These are phyloP conservation scores for Pristiophorus japonicus DNA, from an alignment of 2,113 vertebrate species.

Conservation along the genomic window DNA sequence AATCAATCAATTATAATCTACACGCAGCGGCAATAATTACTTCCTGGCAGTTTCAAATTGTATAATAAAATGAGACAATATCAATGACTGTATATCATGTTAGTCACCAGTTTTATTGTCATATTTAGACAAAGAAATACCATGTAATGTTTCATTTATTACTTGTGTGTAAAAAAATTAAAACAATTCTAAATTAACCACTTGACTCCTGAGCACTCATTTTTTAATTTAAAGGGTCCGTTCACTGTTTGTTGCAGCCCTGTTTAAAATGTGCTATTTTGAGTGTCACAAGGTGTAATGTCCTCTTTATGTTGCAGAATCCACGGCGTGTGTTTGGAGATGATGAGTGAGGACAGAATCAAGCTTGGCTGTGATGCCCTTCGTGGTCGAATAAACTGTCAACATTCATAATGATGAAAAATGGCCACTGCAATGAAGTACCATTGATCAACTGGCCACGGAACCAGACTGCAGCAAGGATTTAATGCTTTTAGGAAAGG, in stretches of 20 bases:
- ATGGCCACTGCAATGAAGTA: not conserved
- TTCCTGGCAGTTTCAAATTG: slow-evolving; percentile 59
- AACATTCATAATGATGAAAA: not conserved
- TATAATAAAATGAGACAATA: slow-evolving; percentile 48
- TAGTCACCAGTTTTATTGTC: slow-evolving; percentile 13
- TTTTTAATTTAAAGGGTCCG: not conserved
- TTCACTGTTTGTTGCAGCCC: not conserved
- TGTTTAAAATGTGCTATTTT: not conserved
- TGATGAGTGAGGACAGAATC: not conserved
- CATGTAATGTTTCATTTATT: not conserved
- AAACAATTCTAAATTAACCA: not conserved
- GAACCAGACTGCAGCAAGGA: not conserved
- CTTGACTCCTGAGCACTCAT: slow-evolving; percentile 15
- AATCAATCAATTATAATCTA: slow-evolving; percentile 70
- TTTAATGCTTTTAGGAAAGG: not conserved
- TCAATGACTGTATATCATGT: slow-evolving; percentile 14
- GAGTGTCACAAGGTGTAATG: not conserved
- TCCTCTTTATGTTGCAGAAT: not conserved
- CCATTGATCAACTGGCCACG: not conserved
- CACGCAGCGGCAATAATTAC: slow-evolving; percentile 60
- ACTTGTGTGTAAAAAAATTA: not conserved
- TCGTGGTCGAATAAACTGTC: not conserved
- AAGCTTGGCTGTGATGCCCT: not conserved
- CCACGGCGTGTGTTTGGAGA: not conserved
- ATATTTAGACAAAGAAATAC: slow-evolving; percentile 32